Base-by-base conservation (phyloP, 1,140 invertebrate genomes). In the Psilanteris sp. region DNA sequence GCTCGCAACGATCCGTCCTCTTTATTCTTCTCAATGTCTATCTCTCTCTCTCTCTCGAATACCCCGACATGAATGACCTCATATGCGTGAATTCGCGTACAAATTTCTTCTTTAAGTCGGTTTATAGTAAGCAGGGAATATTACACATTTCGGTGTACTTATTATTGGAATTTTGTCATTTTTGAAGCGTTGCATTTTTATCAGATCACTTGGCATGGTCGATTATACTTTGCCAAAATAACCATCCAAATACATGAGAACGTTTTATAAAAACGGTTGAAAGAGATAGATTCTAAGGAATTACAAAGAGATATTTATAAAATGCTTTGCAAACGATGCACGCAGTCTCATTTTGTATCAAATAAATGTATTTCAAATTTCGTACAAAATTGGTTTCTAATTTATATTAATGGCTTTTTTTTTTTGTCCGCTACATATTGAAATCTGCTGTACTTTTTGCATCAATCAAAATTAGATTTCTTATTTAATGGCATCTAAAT, bases 131-230 rank as follows among this genome's bases (percentile, higher is more conserved):
- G 43, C 43, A 46, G 22, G 18, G 27, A 41, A 14, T 27, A 57
- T 15, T 39, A 29, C 59, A 64, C 64, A 57, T 73, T 55, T 66
- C 24, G n/a, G n/a, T 39, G 24, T 5, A 27, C 10, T 62, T 54
- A 61, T 48, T 72, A 66, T 73, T 73, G 44, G 43, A 73, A 66
- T 66, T 73, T 73, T 43, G 50, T 73, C 57, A 64, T 64, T 64
- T 74, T 74, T 54, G 24, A 27, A 54, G 46, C 36, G 46, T 66
- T 52, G 50, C 36, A 54, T 66, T 74, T 74, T 74, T 66, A 74
- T 66, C 61, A 32, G 31, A 59, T 66, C 11, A 22, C 36, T 48
- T 11, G 16, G 3, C 16, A 8, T 27, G 52, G 64, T n/a, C n/a
- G 48, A 46, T 11, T 11, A 27, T 43, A 71, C 37, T 54, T 61